Evolutionary conservation across 2,797 vertebrate species (phyloP), one percentile per base, ranked within the genome.

Genomic region (Garrulus glandarius): DNA sequence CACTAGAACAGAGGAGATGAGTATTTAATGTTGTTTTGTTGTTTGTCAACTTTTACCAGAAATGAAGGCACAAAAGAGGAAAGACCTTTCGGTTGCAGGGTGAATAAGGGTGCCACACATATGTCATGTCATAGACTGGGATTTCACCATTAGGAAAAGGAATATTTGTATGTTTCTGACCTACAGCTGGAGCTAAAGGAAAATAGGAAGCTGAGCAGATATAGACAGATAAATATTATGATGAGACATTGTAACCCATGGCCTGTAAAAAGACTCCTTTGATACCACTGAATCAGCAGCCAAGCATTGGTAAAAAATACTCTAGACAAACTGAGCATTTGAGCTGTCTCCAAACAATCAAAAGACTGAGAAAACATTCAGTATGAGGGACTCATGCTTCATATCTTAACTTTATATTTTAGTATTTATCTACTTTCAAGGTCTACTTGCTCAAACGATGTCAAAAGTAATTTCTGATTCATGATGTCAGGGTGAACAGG

Each of bases 31-130:
- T 8, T 57, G 16, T 52, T 61, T 50, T 6, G 4, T 20, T 50
- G 8, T 64, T 77, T 76, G 11, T n/a, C 15, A 67, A 26, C 32
- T 82, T 74, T 69, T 72, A 8, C 34, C 30, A 77, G 52, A 88
- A 88, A 72, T 13, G 2, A 91, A 91, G 55, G 61, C 60, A 72
- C 11, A 34, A 6, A 50, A 52, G 18, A 43, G 9, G 41, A 65
- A 68, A 65, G 8, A 26, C 18, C 32, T 77, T 77, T 69, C 0
- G 0, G 7, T 5, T 50, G 41, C 1, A 2, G 20, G 15, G 9
- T 85, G 59, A 78, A 36, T 71, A 56, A 79, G 11, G 5, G 34
- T 50, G 37, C 17, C 34, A 60, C 32, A 64, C 4, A 32, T 16
- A 61, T 6, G 8, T 43, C 36, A 23, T 44, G 20, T 67, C 26